A percentile compares a stretch with the other conserved stretches of the same genome.
These are phyloP conservation scores for Rhagoletis pomonella DNA, from an alignment of 1,140 invertebrate species.

Conservation along the genomic window DNA sequence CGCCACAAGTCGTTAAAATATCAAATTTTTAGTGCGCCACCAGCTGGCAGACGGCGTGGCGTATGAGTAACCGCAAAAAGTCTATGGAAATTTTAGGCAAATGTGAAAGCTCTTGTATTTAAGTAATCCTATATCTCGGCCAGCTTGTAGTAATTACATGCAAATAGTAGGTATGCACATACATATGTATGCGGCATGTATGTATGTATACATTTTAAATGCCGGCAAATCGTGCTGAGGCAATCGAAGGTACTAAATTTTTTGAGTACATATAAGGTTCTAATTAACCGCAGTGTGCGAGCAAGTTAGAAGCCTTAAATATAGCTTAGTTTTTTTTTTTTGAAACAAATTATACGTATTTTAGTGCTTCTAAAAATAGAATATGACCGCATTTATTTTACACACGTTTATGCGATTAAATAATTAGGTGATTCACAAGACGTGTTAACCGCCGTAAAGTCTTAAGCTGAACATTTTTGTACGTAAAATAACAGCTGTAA, in stretches of 20 bases:
- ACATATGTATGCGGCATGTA: neutral
- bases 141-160: neutral
- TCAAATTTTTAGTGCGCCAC: no score
- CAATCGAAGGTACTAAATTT: neutral
- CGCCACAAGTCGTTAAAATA: no score
- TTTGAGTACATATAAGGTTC: neutral
- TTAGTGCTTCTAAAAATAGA: neutral
- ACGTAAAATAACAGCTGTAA: no score
- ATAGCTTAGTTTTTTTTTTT: neutral
- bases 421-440: no score
- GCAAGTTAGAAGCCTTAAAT: neutral
- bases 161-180: neutral
- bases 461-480: no score
- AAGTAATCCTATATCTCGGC: no score
- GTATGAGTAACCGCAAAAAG: neutral
- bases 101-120: no score
- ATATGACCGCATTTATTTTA: neutral
- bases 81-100: neutral
- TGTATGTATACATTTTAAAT: neutral
- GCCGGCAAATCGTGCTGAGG: neutral
- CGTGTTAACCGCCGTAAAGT: no score
- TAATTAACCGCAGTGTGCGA: neutral
- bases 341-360: neutral
- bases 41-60: no score
- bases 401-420: no score